phyloP scores from a whole-genome alignment of 2,888 invertebrate species.

The Phortica okadai region DNA sequence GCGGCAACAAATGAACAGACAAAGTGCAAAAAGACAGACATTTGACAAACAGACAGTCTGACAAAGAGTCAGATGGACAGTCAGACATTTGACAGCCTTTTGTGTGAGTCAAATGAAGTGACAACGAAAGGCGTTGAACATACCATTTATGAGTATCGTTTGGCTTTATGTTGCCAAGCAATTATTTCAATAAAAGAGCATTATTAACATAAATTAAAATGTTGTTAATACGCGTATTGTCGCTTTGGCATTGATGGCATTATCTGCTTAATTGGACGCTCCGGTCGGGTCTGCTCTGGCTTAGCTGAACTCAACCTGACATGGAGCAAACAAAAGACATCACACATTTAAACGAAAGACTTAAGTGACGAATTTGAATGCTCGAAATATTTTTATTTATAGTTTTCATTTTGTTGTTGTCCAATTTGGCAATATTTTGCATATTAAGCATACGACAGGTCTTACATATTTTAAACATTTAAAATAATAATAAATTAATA shows the following conservation, averaged over 20 bases:
- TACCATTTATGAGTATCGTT: slow-evolving; percentile 33
- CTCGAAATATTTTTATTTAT: not conserved
- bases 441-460: slow-evolving; percentile 44
- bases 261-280: not conserved
- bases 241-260: slow-evolving; percentile 45
- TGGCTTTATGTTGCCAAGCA: slow-evolving; percentile 41
- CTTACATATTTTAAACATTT: slow-evolving; percentile 18
- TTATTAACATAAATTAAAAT: slow-evolving; percentile 45
- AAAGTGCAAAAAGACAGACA: not conserved
- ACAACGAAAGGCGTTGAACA: slow-evolving; percentile 23
- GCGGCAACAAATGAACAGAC: not conserved
- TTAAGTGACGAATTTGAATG: slow-evolving; percentile 20
- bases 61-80: not conserved
- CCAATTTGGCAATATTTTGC: not conserved
- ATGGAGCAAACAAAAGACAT: not conserved
- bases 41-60: slow-evolving; percentile 20
- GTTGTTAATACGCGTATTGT: slow-evolving; percentile 52
- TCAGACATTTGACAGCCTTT: slow-evolving; percentile 26
- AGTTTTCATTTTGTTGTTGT: not conserved
- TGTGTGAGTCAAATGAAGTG: slow-evolving; percentile 47
- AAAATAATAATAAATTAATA: slow-evolving; percentile 33
- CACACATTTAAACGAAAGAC: slow-evolving; percentile 17
- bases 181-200: slow-evolving; percentile 40
- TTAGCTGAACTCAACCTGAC: not conserved
- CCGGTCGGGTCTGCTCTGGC: too few relatives aligned